phyloP scores from a whole-genome alignment of 2,113 vertebrate species.

The Rallus limicola region DNA sequence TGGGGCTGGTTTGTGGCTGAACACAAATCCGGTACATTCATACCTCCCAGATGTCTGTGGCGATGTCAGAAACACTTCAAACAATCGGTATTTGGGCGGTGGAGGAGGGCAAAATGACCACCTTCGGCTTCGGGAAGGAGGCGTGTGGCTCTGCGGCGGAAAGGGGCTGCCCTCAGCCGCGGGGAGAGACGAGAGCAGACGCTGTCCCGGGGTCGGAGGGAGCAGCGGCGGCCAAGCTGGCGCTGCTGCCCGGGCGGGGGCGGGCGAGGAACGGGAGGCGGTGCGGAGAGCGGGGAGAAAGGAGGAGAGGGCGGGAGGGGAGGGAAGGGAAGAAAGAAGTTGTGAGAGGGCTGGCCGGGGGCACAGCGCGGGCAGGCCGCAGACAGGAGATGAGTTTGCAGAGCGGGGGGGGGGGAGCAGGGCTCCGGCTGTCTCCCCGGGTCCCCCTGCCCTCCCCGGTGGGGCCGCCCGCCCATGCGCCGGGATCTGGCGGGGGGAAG shows the following conservation, averaged over 20 bases:
- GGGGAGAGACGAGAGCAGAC: background rate
- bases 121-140: background rate
- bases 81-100: background rate
- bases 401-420: background rate
- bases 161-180: background rate
- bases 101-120: background rate
- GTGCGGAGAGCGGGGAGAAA: background rate
- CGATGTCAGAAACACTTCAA: background rate
- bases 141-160: background rate
- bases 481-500: background rate
- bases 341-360: background rate
- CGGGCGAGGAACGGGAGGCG: too few relatives aligned
- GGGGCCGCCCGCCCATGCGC: too few relatives aligned
- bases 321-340: background rate
- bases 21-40: slow-evolving; percentile 37
- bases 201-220: too few relatives aligned
- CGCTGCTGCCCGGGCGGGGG: background rate
- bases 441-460: background rate
- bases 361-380: background rate
- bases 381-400: background rate
- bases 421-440: background rate
- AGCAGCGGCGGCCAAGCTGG: background rate
- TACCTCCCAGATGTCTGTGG: slow-evolving; percentile 45
- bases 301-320: background rate
- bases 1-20: slow-evolving; percentile 14